phyloP scores from a whole-genome alignment of 64 coral and sea anemone genomes.

The Montipora efflorescens region DNA sequence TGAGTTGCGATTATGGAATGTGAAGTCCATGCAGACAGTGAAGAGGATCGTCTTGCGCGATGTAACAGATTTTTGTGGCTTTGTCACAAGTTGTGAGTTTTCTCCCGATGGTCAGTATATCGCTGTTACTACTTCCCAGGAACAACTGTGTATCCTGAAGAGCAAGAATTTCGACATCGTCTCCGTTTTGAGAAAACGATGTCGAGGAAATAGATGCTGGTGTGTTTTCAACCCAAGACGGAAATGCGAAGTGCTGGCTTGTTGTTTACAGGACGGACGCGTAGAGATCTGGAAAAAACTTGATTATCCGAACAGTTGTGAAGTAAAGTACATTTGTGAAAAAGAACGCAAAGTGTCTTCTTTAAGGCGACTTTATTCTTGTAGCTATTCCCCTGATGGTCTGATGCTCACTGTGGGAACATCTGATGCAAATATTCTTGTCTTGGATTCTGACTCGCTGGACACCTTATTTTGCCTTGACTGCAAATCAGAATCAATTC shows the following conservation, averaged over 20 bases:
- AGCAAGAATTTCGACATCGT: constrained; percentile 89
- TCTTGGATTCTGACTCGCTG: constrained; percentile 60
- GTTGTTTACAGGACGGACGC: constrained; percentile 94
- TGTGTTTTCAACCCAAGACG: constrained; percentile 83
- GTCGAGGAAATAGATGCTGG: constrained; percentile 90
- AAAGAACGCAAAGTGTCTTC: constrained; percentile 76
- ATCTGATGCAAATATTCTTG: constrained; percentile 81
- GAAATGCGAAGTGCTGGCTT: constrained; percentile 66
- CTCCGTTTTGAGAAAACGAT: constrained; percentile 81
- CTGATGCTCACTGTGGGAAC: constrained; percentile 77
- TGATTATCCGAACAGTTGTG: constrained; percentile 6
- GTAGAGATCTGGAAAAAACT: constrained; percentile 73
- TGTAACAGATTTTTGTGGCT: constrained; percentile 92
- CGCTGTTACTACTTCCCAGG: constrained; percentile 87
- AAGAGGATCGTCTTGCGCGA: constrained; percentile 82
- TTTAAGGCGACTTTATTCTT: constrained; percentile 71
- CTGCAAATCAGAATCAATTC: constrained; percentile 59
- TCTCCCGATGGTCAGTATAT: constrained; percentile 86
- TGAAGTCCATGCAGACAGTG: constrained; percentile 84
- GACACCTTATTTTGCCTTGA: constrained; percentile 52
- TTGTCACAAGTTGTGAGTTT: constrained; percentile 89
- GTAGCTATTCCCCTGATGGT: constrained; percentile 85
- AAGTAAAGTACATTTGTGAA: constrained; percentile 71
- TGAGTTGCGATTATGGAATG: constrained; percentile 90
- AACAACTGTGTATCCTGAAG: constrained; percentile 86